These are phyloP conservation scores for Misgurnus mizolepis DNA, from an alignment of 2,113 vertebrate species.

Conservation along the genomic window DNA sequence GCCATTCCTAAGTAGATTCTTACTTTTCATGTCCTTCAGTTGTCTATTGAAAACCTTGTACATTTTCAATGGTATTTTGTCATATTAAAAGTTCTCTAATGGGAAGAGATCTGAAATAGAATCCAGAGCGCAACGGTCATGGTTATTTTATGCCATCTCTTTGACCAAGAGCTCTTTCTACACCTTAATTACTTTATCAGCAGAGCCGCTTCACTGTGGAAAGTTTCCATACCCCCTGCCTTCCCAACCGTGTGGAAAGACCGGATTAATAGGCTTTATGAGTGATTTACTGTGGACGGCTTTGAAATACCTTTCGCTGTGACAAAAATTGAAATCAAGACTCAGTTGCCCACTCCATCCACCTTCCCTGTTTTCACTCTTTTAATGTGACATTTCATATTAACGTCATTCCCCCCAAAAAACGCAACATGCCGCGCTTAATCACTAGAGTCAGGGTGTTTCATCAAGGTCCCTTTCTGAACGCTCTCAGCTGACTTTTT, in stretches of 20 bases:
- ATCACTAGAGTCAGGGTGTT: constrained; percentile 51
- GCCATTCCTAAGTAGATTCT: neutral
- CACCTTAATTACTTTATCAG: constrained; percentile 52
- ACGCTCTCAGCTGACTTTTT: constrained; percentile 16
- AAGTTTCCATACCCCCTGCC: constrained; percentile 52
- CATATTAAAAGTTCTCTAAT: constrained; percentile 1
- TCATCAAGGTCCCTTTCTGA: constrained; percentile 20
- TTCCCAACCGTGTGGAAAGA: constrained; percentile 44
- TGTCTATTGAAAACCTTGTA: neutral
- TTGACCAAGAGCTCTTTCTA: constrained; percentile 52
- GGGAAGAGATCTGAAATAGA: neutral
- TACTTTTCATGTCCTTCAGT: neutral
- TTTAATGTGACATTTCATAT: constrained; percentile 62
- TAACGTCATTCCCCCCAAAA: constrained; percentile 61
- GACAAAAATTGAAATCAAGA: constrained; percentile 63
- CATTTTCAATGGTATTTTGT: constrained; percentile 4
- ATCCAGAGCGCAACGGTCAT: constrained; percentile 35
- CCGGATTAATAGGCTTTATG: constrained; percentile 52
- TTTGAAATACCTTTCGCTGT: constrained; percentile 67
- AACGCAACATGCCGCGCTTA: constrained; percentile 58
- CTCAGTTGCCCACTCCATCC: constrained; percentile 50
- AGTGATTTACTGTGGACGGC: constrained; percentile 63
- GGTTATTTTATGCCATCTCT: constrained; percentile 49
- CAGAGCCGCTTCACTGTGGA: constrained; percentile 42
- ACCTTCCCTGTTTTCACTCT: constrained; percentile 61